Base-by-base conservation (phyloP, 2,888 invertebrate genomes). In the Sipha maydis region DNA sequence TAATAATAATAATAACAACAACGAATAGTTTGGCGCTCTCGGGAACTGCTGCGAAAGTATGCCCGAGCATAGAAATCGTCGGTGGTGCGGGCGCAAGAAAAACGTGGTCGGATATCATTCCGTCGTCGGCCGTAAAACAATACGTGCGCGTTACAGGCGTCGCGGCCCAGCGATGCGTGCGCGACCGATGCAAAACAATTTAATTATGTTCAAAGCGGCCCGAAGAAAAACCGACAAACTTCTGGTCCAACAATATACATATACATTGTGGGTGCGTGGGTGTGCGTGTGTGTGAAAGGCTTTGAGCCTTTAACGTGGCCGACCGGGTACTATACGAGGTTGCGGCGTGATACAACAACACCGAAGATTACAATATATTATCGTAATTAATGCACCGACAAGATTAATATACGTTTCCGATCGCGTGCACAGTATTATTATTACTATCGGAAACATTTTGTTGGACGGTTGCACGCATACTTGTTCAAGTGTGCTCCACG, bases 401-500 rank as follows among this genome's bases (percentile, higher is more conserved):
- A 61, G 4, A 25, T 61, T 61, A 61, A 61, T 61, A 21, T 61
- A 61, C 69, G 69, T 25, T 69, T 25, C 11, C 69, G 69, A 61
- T 11, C 28, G n/a, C 69, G 28, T 1, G 8, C 14, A 17, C 31
- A 4, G 17, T 17, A 17, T 71, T 11, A 69, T 69, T 28, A 28
- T 69, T 28, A 69, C 14, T 17, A 71, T 71, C 21, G 61, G 25
- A 48, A 48, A 14, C n/a, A 28, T n/a, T 67, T n/a, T n/a, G n/a
- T 71, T 67, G n/a, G 38, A 61, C 48, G 48, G 61, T n/a, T 17
- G 2, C 21, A 8, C 80, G 25, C 80, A 80, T 80, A 80, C 80
- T 80, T 80, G 80, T 61, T 38, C 38, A 80, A 80, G 80, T 80
- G 61, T 79, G 79, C 54, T 25, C 14, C 34, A 19, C 5, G 11